phyloP scores from a whole-genome alignment of 2,888 invertebrate species.

The Aproaerema taeniolella region DNA sequence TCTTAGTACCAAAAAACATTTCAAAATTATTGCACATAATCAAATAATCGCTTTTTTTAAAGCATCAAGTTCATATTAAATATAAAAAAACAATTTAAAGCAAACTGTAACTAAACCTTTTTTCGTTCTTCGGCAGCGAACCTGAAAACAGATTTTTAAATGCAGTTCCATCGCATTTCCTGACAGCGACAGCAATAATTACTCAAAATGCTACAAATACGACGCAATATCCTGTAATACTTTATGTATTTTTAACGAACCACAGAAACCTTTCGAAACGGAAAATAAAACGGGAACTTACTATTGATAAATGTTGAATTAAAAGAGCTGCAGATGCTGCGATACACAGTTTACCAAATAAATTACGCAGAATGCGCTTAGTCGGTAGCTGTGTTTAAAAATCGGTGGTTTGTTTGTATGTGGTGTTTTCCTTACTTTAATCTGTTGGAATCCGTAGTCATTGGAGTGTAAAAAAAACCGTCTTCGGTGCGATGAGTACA shows the following conservation, averaged over 20 bases:
- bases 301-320: conserved; percentile 10
- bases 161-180: conserved; percentile 1
- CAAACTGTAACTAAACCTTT: too few species aligned
- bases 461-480: conserved; percentile 50
- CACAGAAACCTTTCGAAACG: conserved; percentile 10
- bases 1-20: too few species aligned
- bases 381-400: conserved; percentile 30
- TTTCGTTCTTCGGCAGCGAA: too few species aligned
- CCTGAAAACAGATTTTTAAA: too few species aligned
- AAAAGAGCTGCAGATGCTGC: too few species aligned
- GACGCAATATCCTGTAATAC: not conserved
- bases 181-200: not conserved
- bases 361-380: conserved; percentile 22
- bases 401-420: conserved; percentile 44
- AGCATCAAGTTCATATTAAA: too few species aligned
- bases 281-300: conserved; percentile 9
- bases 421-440: conserved; percentile 43
- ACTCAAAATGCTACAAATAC: not conserved
- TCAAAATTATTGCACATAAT: too few species aligned
- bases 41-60: too few species aligned
- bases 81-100: too few species aligned
- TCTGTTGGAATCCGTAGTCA: conserved; percentile 31
- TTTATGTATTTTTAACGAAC: conserved; percentile 10
- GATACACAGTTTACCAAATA: conserved; percentile 12
- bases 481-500: conserved; percentile 33